A percentile compares a stretch with the other conserved stretches of the same genome.
These are phyloP conservation scores for Pseudochromis fuscus DNA, from an alignment of 2,797 vertebrate genomes.

Conservation along the genomic window DNA sequence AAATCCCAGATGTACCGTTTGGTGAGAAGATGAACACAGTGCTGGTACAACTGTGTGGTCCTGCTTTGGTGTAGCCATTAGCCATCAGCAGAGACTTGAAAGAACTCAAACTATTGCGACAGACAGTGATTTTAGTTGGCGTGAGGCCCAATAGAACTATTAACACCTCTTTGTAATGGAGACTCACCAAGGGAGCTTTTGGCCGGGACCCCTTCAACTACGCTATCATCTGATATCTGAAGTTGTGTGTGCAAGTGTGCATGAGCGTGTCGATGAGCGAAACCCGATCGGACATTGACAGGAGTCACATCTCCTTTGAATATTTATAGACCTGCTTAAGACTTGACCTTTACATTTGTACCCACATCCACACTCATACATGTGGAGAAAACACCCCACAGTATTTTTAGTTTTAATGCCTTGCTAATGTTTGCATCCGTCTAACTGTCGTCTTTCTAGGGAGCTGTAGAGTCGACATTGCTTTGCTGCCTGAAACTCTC, in stretches of 20 bases:
- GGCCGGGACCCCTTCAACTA: constrained; percentile 47
- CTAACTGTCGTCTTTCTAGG: not conserved
- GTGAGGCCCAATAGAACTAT: constrained; percentile 58
- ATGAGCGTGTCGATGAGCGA: constrained; percentile 31
- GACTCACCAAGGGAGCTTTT: constrained; percentile 61
- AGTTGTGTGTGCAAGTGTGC: constrained; percentile 23
- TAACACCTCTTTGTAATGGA: constrained; percentile 69
- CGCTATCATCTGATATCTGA: constrained; percentile 44
- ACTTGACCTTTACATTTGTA: constrained; percentile 71
- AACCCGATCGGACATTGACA: constrained; percentile 64
- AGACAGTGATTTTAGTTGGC: constrained; percentile 45
- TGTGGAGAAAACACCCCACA: not conserved
- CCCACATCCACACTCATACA: not conserved
- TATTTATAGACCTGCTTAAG: constrained; percentile 76
- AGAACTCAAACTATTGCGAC: constrained; percentile 29
- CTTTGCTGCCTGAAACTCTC: constrained; percentile 43
- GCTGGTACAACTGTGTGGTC: constrained; percentile 32
- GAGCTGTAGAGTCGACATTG: constrained; percentile 32
- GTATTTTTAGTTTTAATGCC: not conserved
- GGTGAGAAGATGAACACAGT: constrained; percentile 44
- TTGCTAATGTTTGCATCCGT: not conserved
- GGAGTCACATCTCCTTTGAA: constrained; percentile 67
- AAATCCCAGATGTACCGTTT: constrained; percentile 52
- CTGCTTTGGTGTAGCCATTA: constrained; percentile 32
- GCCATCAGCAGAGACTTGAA: constrained; percentile 47